phyloP scores from a whole-genome alignment of 2,888 invertebrate genomes.

The Scrobipalpa atriplicella region DNA sequence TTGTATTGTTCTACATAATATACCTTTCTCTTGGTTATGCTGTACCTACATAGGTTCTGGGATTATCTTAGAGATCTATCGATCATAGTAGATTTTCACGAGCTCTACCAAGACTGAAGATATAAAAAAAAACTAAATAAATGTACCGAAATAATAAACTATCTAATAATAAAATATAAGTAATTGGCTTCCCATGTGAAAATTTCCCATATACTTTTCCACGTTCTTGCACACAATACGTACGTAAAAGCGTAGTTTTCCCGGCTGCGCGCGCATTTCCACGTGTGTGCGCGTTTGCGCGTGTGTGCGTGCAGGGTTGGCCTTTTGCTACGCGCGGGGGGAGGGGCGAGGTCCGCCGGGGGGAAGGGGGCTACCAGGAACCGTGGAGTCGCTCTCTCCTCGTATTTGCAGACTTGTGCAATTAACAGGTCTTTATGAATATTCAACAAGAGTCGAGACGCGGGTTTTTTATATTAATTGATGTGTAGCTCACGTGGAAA shows the following conservation, averaged over 20 bases:
- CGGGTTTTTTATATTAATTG: slow-evolving; percentile 76
- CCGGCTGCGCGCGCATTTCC: slow-evolving; percentile 75
- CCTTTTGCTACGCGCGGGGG: slow-evolving; percentile 64
- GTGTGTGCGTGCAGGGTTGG: slow-evolving; percentile 61
- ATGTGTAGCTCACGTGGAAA: slow-evolving; percentile 66
- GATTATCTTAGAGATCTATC: no score
- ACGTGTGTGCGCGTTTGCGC: slow-evolving; percentile 52
- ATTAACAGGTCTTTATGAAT: slow-evolving; percentile 82
- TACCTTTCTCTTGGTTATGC: no score
- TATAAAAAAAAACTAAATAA: no score
- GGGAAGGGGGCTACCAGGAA: slow-evolving; percentile 61
- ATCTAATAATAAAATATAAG: no score
- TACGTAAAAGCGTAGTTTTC: slow-evolving; percentile 81
- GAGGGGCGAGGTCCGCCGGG: slow-evolving; percentile 40
- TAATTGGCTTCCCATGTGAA: slow-evolving; percentile 38
- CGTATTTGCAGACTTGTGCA: slow-evolving; percentile 80
- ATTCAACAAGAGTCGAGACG: slow-evolving; percentile 71
- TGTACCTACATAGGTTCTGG: no score
- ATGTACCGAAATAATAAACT: no score
- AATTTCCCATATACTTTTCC: slow-evolving; percentile 52
- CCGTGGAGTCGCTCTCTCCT: slow-evolving; percentile 69
- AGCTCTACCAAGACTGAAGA: no score
- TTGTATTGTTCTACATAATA: no score
- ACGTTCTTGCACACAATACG: slow-evolving; percentile 77
- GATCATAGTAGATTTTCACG: no score